Evolutionary conservation across 2,113 vertebrate species (phyloP).

Genomic region (Carettochelys insculpta): DNA sequence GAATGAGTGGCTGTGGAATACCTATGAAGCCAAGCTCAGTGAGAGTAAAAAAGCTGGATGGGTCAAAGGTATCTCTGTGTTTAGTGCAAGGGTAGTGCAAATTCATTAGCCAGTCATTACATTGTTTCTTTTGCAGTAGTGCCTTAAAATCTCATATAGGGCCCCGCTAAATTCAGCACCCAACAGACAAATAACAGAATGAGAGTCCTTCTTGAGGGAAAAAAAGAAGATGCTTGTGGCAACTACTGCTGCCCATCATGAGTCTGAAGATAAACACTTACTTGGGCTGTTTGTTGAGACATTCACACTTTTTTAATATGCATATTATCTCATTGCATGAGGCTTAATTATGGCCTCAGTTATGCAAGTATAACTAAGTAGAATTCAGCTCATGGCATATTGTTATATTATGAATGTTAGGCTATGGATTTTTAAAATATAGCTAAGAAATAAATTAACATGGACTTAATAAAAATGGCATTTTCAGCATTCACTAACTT

Average conservation of each 20-base stretch:
- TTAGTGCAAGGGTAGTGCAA: background rate
- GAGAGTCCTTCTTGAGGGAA: background rate
- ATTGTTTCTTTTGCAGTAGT: background rate
- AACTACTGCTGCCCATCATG: slow-evolving; percentile 17
- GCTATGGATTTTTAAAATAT: slow-evolving; percentile 16
- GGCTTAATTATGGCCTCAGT: background rate
- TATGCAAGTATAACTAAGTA: slow-evolving; percentile 1
- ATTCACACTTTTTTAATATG: background rate
- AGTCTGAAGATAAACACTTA: background rate
- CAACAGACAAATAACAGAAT: slow-evolving; percentile 9
- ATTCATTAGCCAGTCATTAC: background rate
- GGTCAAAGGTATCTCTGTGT: background rate
- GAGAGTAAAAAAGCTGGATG: background rate
- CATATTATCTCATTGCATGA: background rate
- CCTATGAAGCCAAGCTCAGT: background rate
- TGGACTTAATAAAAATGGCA: slow-evolving; percentile 63
- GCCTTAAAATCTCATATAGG: background rate
- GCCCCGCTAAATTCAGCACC: background rate
- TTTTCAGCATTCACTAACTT: slow-evolving; percentile 62
- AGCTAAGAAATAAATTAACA: slow-evolving; percentile 65
- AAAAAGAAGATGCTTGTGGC: background rate
- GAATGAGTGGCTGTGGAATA: background rate
- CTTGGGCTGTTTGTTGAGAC: background rate
- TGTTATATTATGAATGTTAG: slow-evolving; percentile 22
- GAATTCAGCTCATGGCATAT: slow-evolving; percentile 17